Evolutionary conservation across 53 echinoderm and acorn worm species (phyloP).

Genomic region (Pentamera pediparva): DNA sequence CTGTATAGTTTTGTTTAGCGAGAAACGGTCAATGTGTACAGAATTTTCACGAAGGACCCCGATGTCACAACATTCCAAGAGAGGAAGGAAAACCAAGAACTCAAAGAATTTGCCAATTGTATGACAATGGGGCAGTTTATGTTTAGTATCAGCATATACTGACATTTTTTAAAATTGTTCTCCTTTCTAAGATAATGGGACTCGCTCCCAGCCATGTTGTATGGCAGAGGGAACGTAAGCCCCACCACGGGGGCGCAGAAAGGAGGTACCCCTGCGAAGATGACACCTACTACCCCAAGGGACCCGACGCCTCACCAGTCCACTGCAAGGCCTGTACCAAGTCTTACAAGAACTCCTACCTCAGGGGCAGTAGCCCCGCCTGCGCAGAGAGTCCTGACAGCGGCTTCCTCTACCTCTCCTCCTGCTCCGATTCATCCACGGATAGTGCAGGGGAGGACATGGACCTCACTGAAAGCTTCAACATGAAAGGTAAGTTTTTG

Average conservation of each 20-base stretch:
- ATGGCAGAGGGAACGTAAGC: constrained; percentile 75
- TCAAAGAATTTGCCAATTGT: too few species aligned
- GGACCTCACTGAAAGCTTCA: constrained; percentile 21
- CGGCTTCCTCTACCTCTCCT: constrained; percentile 66
- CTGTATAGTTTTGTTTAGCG: too few species aligned
- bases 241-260: constrained; percentile 75
- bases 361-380: constrained; percentile 26
- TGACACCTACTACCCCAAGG: constrained; percentile 60
- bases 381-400: constrained; percentile 46
- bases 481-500: constrained; percentile 12
- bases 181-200: constrained; percentile 93
- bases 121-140: too few species aligned
- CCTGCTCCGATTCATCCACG: constrained; percentile 83
- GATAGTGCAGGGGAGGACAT: constrained; percentile 55
- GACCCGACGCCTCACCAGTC: constrained; percentile 70
- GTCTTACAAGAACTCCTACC: constrained; percentile 11
- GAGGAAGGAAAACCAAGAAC: too few species aligned
- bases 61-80: too few species aligned
- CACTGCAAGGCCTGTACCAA: constrained; percentile 76
- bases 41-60: too few species aligned
- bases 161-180: too few species aligned
- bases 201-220: constrained; percentile 70
- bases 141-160: too few species aligned
- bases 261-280: constrained; percentile 60
- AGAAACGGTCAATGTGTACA: too few species aligned